Evolutionary conservation across 2,113 vertebrate genomes (phyloP).

Genomic region (Sapajus apella): DNA sequence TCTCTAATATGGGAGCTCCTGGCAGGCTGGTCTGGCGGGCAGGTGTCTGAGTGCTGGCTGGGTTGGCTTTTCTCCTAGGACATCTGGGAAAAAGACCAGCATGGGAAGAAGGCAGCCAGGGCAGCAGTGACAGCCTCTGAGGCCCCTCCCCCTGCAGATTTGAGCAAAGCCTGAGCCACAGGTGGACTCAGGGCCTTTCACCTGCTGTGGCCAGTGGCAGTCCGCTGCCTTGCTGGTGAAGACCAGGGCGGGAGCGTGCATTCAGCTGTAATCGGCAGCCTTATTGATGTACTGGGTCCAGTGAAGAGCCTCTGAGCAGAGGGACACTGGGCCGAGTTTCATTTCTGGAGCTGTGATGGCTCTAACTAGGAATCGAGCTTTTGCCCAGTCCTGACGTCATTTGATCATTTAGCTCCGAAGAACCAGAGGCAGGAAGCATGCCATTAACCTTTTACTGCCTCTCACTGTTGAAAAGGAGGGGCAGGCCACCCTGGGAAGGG

Average conservation of each 20-base stretch:
- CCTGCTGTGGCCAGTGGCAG: background rate
- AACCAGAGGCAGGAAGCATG: background rate
- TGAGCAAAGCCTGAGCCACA: background rate
- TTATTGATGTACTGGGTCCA: background rate
- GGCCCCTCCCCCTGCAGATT: background rate
- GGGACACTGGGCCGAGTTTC: background rate
- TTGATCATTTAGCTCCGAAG: background rate
- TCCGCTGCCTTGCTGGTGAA: background rate
- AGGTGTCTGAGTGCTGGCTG: background rate
- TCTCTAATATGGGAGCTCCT: background rate
- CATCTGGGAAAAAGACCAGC: background rate
- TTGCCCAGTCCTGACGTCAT: fast-evolving
- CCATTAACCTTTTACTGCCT: background rate
- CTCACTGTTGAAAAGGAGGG: background rate
- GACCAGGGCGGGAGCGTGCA: background rate
- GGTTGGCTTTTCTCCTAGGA: background rate
- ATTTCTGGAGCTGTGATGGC: background rate
- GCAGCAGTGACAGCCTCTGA: background rate
- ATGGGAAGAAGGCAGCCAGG: background rate
- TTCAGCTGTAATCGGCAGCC: background rate
- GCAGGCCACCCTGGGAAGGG: fast-evolving
- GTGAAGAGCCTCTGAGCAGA: background rate
- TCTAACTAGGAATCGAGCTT: fast-evolving
- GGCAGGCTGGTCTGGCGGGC: background rate
- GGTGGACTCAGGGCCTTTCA: background rate